Base-by-base conservation (phyloP, 1,140 invertebrate genomes). In the Pararge aegeria region DNA sequence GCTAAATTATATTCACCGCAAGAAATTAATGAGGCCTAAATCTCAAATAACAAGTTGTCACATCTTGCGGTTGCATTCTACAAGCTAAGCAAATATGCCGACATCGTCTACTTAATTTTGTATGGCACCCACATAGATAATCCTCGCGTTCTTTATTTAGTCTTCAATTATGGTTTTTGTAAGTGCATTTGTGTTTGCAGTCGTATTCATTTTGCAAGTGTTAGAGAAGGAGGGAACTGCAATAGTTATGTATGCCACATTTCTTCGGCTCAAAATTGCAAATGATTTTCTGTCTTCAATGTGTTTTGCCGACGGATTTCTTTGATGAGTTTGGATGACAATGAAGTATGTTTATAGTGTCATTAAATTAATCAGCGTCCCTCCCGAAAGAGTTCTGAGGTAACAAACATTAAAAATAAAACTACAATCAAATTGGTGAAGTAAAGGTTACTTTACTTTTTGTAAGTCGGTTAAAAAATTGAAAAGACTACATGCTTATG, bases 101-200 rank as follows among this genome's bases (percentile, higher is more conserved):
- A 48, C 57, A 56, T 53, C 16, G 10, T 42, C 16, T 42, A 40
- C 30, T 57, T 64, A 54, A 71, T 67, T 67, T 61, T 51, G 42
- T 55, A 34, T 38, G 2, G 16, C 55, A 55, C 64, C 61, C 53
- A 60, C 65, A 30, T 58, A 52, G 21, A 30, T 48, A 38, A 19
- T 48, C 27, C 49, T 20, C 34, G 21, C 5, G 13, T 42, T 42
- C 38, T 18, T 18, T 42, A 18, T 42, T 42, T 42, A 42, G 13
- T 42, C 38, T 42, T 42, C 38, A 42, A 42, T 42, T 42, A 42
- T 9, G 9, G 38, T 16, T 42, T 42, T 42, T 42, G 38, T 42
- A 16, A 4, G 38, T 42, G 15, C 38, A 10, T 42, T 38, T 12
- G 13, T 38, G 34, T 38, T 15, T 38, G 10, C 34, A 5, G 9